Evolutionary conservation across 1,140 invertebrate genomes (phyloP).

Genomic region (Drosophila orosa): DNA sequence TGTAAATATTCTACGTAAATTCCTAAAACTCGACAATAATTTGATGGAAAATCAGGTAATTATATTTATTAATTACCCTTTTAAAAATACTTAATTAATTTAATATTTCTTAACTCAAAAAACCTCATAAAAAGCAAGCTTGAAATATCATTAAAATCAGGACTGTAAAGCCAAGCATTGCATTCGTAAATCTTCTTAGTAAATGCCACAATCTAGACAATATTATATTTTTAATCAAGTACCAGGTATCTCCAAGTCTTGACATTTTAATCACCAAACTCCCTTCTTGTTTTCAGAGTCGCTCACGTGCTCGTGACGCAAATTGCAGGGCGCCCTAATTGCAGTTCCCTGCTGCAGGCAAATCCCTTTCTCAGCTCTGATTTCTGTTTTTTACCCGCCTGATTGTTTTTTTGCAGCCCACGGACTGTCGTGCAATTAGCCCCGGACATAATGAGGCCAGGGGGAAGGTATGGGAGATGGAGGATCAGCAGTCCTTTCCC

Average conservation of each 20-base stretch:
- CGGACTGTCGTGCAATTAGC: conserved; percentile 43
- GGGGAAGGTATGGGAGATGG: background rate
- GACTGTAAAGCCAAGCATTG: accelerated
- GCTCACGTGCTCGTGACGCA: conserved; percentile 55
- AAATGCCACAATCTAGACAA: too few species aligned
- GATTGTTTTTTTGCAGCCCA: conserved; percentile 33
- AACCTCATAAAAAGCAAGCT: background rate
- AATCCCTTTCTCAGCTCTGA: conserved; percentile 27
- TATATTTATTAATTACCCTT: too few species aligned
- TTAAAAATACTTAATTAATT: background rate
- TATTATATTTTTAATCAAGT: too few species aligned
- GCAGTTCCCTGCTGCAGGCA: conserved; percentile 47
- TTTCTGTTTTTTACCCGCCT: conserved; percentile 11
- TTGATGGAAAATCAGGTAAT: too few species aligned
- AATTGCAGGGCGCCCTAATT: conserved; percentile 50
- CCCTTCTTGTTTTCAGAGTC: conserved; percentile 7
- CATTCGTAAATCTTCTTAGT: background rate
- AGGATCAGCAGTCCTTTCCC: background rate
- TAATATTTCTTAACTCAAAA: background rate
- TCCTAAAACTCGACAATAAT: too few species aligned
- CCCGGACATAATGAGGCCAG: conserved; percentile 35
- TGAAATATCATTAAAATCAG: background rate
- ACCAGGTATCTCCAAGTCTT: background rate
- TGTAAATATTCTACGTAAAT: too few species aligned
- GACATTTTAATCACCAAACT: background rate